Evolutionary conservation across 1,140 invertebrate genomes (phyloP), one percentile per base, ranked within the genome.

Genomic region (Calliopsis andreniformis): DNA sequence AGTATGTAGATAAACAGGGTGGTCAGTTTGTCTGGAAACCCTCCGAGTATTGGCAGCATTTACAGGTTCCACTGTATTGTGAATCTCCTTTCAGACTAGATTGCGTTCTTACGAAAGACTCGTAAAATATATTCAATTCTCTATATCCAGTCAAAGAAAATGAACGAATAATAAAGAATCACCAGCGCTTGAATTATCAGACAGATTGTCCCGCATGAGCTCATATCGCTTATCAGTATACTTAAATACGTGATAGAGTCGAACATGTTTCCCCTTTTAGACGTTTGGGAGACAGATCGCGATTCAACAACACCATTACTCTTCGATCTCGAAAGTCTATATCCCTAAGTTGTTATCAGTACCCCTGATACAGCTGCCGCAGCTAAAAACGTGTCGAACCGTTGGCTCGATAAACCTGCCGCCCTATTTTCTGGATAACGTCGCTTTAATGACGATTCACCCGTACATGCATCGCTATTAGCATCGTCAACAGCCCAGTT

Each of bases 341-440:
- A 14, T 6, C 2, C 10, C 10, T 39, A 39, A 10, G n/a, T 23
- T 14, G 28, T 53, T 64, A 72, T 71, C 58, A 2, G 16, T 2
- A 12, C 7, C 2, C 14, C n/a, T 30, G 56, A 62, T 71, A 71
- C 49, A 0, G 6, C 10, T 0, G 10, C 18, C 12, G 10, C 68
- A 61, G 42, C 30, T 28, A 47, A 69, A 68, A 72, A 62, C 56
- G 45, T 47, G 32, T 6, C 32, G 12, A 51, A 71, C 42, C 69
- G 32, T 14, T 0, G 18, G 8, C 3, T 12, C n/a, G 70, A 72
- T 72, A 64, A 72, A 51, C 3, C 6, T n/a, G 2, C 12, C 35
- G 47, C 47, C 23, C 69, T 72, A 72, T 72, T 72, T 72, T 42
- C 59, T 64, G 25, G 58, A 72, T 32, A 66, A 73, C 56, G 23